Evolutionary conservation across 1,140 invertebrate genomes (phyloP).

Genomic region (Galendromus occidentalis): DNA sequence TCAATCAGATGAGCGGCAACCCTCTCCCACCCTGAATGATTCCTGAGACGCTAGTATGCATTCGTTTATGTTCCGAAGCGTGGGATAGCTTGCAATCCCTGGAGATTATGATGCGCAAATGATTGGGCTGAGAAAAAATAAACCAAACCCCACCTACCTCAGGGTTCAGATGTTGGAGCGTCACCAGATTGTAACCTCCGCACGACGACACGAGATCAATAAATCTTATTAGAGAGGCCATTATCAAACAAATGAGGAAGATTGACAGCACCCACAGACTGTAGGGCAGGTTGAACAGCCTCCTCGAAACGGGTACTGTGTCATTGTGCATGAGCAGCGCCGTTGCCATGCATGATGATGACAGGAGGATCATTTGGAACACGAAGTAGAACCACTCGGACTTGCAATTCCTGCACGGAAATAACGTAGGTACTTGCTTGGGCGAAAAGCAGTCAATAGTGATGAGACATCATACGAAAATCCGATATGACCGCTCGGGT

Average conservation of each 20-base stretch:
- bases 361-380: neutral
- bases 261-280: neutral
- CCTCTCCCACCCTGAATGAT: too few relatives aligned
- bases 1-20: too few relatives aligned
- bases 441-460: too few relatives aligned
- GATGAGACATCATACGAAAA: too few relatives aligned
- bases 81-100: too few relatives aligned
- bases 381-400: slow-evolving; percentile 10
- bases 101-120: too few relatives aligned
- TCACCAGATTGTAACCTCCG: slow-evolving; percentile 2
- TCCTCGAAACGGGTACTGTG: neutral
- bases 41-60: too few relatives aligned
- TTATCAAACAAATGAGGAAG: neutral
- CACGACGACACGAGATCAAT: neutral
- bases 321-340: neutral
- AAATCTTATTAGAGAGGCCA: neutral
- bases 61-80: too few relatives aligned
- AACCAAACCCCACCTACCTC: too few relatives aligned
- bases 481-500: too few relatives aligned
- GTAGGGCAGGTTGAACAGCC: slow-evolving; percentile 1
- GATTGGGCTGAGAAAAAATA: too few relatives aligned
- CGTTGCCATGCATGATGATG: neutral
- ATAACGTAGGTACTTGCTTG: too few relatives aligned
- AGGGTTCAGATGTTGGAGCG: neutral
- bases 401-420: slow-evolving; percentile 7